Evolutionary conservation across 2,113 vertebrate species (phyloP), one percentile per base, ranked within the genome.

Genomic region (Prietella phreatophila): DNA sequence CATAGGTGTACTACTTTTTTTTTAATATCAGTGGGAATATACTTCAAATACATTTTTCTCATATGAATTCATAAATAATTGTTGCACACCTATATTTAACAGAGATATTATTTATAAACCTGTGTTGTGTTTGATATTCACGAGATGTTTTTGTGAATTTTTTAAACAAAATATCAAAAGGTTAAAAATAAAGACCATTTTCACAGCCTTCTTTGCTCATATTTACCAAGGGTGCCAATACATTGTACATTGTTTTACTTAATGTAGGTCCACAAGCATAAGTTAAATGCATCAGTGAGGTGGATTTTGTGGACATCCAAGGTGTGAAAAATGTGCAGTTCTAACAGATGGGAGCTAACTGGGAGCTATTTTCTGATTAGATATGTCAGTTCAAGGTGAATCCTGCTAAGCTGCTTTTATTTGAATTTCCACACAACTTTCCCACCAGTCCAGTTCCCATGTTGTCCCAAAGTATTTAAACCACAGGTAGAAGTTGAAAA

Each of bases 401-500:
- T 25, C 42, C 30, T 73, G 56, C 55, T 79, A 71, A 71, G 61
- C 15, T 30, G 39, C 27, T 71, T 87, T 82, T 86, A 75, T 86
- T 84, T 91, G 81, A 73, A 86, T 89, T 88, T 90, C 82, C 71
- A 87, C 30, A 25, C 27, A 33, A 63, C 10, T 65, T 82, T 82
- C 56, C 56, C 42, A 78, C 39, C 11, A 6, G 17, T 83, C 47
- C 67, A 55, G 82, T 84, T 93, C 89, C 88, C 84, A 7, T 84
- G 86, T 56, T 33, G 55, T 47, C 63, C 63, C n/a, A 83, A 58
- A 63, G 80, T 93, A 94, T 95, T 94, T 93, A 94, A 88, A 88
- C 30, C 39, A 13, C 56, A 10, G 47, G 1, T 0, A 50, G 60
- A 15, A 42, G 14, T 25, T 4, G 10, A 17, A 50, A 69, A 39